Conservation (phyloP, 2,797 vertebrate genomes). For the Sebastes trivittatus region DNA sequence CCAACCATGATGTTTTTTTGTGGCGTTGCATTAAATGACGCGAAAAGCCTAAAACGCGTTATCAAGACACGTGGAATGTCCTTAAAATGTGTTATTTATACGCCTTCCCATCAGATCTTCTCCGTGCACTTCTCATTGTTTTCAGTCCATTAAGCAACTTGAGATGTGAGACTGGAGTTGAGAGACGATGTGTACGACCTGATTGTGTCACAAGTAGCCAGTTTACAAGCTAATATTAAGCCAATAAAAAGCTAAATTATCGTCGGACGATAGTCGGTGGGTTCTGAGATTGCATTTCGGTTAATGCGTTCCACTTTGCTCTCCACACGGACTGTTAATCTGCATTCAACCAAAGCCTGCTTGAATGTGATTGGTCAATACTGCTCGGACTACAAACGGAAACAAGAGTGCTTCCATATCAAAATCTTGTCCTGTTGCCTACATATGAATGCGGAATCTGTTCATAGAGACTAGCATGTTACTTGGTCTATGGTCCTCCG, state of each 20-base stretch:
- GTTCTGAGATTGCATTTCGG: neutral
- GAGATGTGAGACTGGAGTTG: too few species aligned
- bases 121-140: neutral
- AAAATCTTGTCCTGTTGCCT: neutral
- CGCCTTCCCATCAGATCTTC: too few species aligned
- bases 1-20: neutral
- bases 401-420: neutral
- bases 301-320: neutral
- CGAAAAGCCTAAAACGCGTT: too few species aligned
- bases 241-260: neutral
- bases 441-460: neutral
- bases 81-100: too few species aligned
- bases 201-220: too few species aligned
- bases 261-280: neutral
- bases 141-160: neutral
- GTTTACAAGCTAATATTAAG: neutral
- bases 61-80: too few species aligned
- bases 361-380: neutral
- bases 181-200: too few species aligned
- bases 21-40: too few species aligned
- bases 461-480: neutral
- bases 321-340: neutral
- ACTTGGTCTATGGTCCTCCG: neutral
- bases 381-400: neutral
- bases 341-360: neutral